phyloP scores from a whole-genome alignment of 1,140 invertebrate species.

The Meloidogyne floridensis region DNA sequence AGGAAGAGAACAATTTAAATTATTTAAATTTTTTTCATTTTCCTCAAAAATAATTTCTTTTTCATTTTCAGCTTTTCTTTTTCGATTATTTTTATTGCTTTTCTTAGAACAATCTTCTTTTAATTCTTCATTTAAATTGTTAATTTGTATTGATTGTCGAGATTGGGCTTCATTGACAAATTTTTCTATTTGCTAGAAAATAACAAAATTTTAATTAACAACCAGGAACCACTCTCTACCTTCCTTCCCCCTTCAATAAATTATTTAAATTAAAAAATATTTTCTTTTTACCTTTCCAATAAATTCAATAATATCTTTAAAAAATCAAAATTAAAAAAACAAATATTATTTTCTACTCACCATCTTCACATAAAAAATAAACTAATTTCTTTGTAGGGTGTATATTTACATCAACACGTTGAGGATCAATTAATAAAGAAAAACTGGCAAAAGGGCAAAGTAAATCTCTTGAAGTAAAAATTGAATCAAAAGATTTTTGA shows the following conservation, averaged over 20 bases:
- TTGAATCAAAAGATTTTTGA: conserved; percentile 47
- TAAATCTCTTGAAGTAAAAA: conserved; percentile 41
- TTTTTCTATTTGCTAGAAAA: not conserved
- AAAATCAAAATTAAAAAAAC: not conserved
- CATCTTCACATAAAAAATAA: conserved; percentile 54
- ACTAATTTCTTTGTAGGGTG: conserved; percentile 54
- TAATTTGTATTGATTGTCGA: not conserved
- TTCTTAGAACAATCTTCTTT: not conserved
- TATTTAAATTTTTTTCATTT: not conserved
- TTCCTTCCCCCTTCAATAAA: no score
- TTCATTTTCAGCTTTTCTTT: not conserved
- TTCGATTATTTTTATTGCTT: not conserved
- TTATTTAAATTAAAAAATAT: no score
- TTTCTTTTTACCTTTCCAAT: not conserved
- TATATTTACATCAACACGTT: conserved; percentile 55
- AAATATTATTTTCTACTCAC: not conserved
- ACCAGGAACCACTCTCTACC: not conserved
- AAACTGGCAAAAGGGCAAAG: conserved; percentile 44
- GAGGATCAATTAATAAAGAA: conserved; percentile 53
- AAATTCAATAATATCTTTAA: conserved; percentile 5
- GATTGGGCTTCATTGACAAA: not conserved
- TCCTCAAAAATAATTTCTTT: not conserved
- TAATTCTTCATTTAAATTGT: not conserved
- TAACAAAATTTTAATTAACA: not conserved
- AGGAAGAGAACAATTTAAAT: not conserved